Evolutionary conservation across 2,797 vertebrate species (phyloP), one percentile per base, ranked within the genome.

Genomic region (Girardinus metallicus): DNA sequence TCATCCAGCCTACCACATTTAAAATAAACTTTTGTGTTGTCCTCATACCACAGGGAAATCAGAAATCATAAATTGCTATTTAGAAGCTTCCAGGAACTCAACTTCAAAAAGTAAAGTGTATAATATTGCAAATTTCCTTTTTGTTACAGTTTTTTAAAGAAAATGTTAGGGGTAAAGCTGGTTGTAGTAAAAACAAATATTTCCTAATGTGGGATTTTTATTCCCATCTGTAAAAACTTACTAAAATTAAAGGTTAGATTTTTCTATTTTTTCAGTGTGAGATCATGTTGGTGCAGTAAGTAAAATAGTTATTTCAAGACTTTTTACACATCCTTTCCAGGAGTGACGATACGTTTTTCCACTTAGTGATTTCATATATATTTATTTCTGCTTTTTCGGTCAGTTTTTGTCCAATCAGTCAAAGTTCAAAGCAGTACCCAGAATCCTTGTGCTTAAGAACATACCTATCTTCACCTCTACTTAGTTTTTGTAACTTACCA

Each of bases 401-500:
- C 21, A 68, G 36, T 68, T 68, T 41, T 43, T 43, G 39, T n/a
- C 26, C 39, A 26, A 43, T 26, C 39, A 70, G 66, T n/a, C 11
- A 70, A n/a, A 43, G 66, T 43, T 8, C 23, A 23, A n/a, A 43
- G 26, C 12, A 51, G 26, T 18, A 5, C 39, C 34, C 5, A 51
- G 12, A 74, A 21, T 75, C 51, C 23, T 75, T 73, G 75, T 57
- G n/a, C 34, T 81, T 55, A 51, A 71, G 72, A 82, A 80, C 53
- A 57, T 29, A 71, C 75, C 77, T 84, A 86, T 86, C 81, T 85
- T 74, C 51, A n/a, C 29, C 31, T 79, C 77, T 76, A 53, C 55
- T 77, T 80, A 74, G 79, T 62, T 86, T 87, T 76, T 87, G 75
- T 49, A 91, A 93, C 90, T 93, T 94, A 83, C 76, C 91, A 95